Evolutionary conservation across 2,888 invertebrate genomes (phyloP).

Genomic region (Yponomeuta malinellus): DNA sequence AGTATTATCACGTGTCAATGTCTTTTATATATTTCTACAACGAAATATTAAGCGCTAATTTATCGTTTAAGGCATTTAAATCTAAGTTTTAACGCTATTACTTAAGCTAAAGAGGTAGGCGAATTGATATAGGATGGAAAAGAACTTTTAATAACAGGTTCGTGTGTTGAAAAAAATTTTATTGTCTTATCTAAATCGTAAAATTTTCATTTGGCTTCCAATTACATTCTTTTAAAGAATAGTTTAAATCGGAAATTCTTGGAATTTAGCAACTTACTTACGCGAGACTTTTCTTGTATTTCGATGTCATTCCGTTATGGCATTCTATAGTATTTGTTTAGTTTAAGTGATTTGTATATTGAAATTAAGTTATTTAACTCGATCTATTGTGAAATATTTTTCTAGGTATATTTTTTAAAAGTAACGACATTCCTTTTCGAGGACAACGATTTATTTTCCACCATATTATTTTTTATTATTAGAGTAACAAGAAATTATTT

Average conservation of each 20-base stretch:
- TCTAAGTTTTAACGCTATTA: not conserved
- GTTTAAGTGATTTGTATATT: constrained; percentile 44
- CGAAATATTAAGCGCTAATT: constrained; percentile 31
- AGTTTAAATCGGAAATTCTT: not conserved
- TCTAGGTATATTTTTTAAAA: constrained; percentile 43
- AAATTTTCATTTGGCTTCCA: constrained; percentile 10
- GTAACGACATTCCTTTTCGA: constrained; percentile 49
- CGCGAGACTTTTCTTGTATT: not conserved
- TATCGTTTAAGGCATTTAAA: not conserved
- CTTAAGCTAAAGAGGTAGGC: not conserved
- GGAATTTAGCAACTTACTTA: not conserved
- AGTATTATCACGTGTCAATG: constrained; percentile 56
- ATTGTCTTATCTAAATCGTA: not conserved
- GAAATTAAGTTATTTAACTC: constrained; percentile 43
- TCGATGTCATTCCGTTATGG: constrained; percentile 6
- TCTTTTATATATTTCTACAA: constrained; percentile 69
- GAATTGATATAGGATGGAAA: not conserved
- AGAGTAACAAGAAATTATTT: constrained; percentile 27
- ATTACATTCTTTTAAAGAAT: constrained; percentile 9
- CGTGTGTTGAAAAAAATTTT: not conserved
- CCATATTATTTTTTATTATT: constrained; percentile 51
- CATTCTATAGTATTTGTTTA: constrained; percentile 14
- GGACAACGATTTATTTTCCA: constrained; percentile 60
- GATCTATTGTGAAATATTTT: constrained; percentile 49
- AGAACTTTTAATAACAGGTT: not conserved